A percentile compares a stretch with the other conserved stretches of the same genome.
These are phyloP conservation scores for Psilanteris sp. DNA, from an alignment of 1,140 invertebrate genomes.

Conservation along the genomic window DNA sequence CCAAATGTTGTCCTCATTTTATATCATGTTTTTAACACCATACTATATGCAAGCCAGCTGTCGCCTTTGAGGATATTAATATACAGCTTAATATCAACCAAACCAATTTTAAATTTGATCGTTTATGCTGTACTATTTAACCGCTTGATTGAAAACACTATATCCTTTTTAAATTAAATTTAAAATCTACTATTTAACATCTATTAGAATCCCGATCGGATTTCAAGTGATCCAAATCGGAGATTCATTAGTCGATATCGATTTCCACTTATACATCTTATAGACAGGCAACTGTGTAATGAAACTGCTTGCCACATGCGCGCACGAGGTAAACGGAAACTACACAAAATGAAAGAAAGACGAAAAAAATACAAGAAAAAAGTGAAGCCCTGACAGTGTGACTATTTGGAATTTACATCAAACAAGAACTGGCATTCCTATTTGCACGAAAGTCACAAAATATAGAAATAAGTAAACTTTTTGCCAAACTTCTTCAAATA, in stretches of 20 bases:
- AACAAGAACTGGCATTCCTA: constrained; percentile 28
- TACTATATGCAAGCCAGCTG: no score
- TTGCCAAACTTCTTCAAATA: constrained; percentile 60
- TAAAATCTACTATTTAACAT: constrained; percentile 29
- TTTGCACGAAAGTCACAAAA: constrained; percentile 57
- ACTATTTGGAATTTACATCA: constrained; percentile 21
- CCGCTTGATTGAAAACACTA: no score
- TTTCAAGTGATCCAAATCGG: constrained; percentile 22
- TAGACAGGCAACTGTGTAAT: constrained; percentile 29
- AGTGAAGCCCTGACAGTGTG: constrained; percentile 1
- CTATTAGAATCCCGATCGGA: constrained; percentile 1
- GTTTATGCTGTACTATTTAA: no score
- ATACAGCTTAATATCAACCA: no score
- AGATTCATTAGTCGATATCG: constrained; percentile 37
- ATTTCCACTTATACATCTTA: constrained; percentile 53
- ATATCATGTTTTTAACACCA: no score
- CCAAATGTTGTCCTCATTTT: no score
- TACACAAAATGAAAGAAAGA: constrained; percentile 11
- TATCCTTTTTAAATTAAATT: no score
- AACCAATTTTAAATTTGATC: no score
- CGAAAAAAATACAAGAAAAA: constrained; percentile 1
- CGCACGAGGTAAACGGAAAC: constrained; percentile 11
- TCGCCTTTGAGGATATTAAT: no score
- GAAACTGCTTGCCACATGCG: constrained; percentile 19
- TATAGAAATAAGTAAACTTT: constrained; percentile 63